Base-by-base conservation (phyloP, 2,888 invertebrate genomes). In the Corbicula japonica region DNA sequence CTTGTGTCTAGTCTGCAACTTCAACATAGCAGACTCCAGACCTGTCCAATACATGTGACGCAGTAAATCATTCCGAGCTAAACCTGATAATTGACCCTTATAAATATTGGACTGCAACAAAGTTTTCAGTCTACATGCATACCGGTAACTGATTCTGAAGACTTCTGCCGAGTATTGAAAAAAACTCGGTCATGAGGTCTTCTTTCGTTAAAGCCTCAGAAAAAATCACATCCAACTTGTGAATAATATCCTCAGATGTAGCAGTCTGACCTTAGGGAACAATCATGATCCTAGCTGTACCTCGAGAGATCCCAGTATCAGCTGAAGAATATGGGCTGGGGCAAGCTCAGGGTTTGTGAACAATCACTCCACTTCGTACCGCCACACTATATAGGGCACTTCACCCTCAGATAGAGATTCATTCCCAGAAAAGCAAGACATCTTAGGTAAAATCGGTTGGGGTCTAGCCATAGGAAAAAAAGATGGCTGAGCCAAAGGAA, bases 361-460 rank as follows among this genome's bases (percentile, higher is more conserved):
- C 8, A 62, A 6, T 15, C 62, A 62, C n/a, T 44, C 44, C 15
- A 62, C 44, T 18, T 62, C 62, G 46, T 62, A 6, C 8, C 26
- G 23, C 62, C 62, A 44, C 26, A 44, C 61, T 23, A 44, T 26
- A 28, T 62, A 62, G 4, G 44, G 41, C 12, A 44, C 46, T n/a
- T 62, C 44, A 44, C 46, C 23, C 46, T 44, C 46, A 10, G 62
- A 46, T 23, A 62, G 2, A 18, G 62, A 18, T 28, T 62, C 62
- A 62, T 62, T 46, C n/a, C 62, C 44, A 21, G 44, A 35, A 46
- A 41, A 62, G 26, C 30, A 30, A 12, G 62, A 28, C n/a, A 61
- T 38, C 23, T 41, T 61, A 12, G 35, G 61, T 10, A 48, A n/a
- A n/a, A n/a, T n/a, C n/a, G n/a, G n/a, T n/a, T n/a, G n/a, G n/a